Base-by-base conservation (phyloP, 2,113 vertebrate species). In the Collichthys lucidus region DNA sequence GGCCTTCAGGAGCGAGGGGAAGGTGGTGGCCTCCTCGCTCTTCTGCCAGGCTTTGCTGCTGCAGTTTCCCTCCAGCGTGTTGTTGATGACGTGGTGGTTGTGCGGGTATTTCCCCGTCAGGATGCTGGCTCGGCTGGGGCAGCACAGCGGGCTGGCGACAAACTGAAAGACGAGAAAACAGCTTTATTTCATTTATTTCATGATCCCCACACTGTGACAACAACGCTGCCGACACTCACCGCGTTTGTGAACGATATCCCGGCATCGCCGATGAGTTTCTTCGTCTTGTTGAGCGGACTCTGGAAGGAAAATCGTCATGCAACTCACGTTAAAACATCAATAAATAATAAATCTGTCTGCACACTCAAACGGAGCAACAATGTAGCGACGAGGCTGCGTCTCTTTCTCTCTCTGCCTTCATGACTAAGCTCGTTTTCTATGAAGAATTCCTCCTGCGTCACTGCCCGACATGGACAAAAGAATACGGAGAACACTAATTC, bases 41-140 rank as follows among this genome's bases (percentile, higher is more conserved):
- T 99, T 98, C 95, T 99, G 98, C 98, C 98, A 99, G 3, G 95
- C 94, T 17, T 29, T 90, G 90, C 98, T 99, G 92, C 98, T 99
- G 92, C 98, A 99, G 95, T 99, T 99, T 6, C 98, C 98, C 89
- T 98, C 97, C 62, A 99, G 64, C 0, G 98, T 99, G 94, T 99
- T 99, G 94, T 99, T 99, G 71, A 98, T 95, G 29, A 99, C 98
- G 5, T 96, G 97, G 90, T 99, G 98, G 87, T 99, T 99, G 87
- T 99, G 98, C 1, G 97, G 98, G 29, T 99, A 99, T 88, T 98
- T 98, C 22, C 98, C 98, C 0, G 98, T 98, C 90, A 99, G 94
- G 94, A 99, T 98, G 79, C 98, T 99, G 70, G 98, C 97, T 72
- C 98, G 94, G 83, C 98, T 99, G 11, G 98, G 98, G 86, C 98